Conservation (phyloP, 2,113 vertebrate genomes). For the Rhynchomys soricoides region DNA sequence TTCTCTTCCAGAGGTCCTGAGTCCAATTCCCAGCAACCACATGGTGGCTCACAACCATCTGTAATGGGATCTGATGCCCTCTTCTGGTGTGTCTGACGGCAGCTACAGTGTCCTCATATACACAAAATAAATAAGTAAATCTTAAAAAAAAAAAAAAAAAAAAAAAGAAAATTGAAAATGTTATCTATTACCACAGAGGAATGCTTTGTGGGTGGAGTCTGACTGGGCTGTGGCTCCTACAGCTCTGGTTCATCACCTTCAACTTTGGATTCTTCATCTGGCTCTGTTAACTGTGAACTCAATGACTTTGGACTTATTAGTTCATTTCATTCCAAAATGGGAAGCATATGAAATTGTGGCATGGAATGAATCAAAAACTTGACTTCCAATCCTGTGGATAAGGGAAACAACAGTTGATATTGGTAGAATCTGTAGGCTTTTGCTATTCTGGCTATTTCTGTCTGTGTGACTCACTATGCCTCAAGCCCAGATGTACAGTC, state of each 20-base stretch:
- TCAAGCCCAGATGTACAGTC: slow-evolving; percentile 49
- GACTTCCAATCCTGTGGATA: slow-evolving; percentile 24
- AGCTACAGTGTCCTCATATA: too few relatives aligned
- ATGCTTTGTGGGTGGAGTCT: background rate
- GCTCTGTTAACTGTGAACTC: slow-evolving; percentile 33
- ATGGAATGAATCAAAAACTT: slow-evolving; percentile 37
- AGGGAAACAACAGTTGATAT: background rate
- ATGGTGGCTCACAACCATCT: too few relatives aligned
- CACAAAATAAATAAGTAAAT: too few relatives aligned
- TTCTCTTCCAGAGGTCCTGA: too few relatives aligned
- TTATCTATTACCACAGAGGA: slow-evolving; percentile 10
- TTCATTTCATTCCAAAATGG: slow-evolving; percentile 45
- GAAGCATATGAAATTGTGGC: slow-evolving; percentile 57
- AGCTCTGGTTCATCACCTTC: background rate
- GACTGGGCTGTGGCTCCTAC: background rate
- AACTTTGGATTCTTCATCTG: slow-evolving; percentile 4
- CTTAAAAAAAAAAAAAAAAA: too few relatives aligned
- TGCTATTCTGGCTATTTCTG: slow-evolving; percentile 57
- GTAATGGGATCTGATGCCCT: too few relatives aligned
- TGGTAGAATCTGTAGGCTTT: background rate
- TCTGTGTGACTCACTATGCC: slow-evolving; percentile 46
- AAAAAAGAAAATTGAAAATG: slow-evolving; percentile 34
- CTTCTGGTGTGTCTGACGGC: too few relatives aligned
- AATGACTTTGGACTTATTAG: slow-evolving; percentile 7
- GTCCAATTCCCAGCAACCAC: too few relatives aligned